These are phyloP conservation scores for Mesocentrotus franciscanus DNA, from an alignment of 53 echinoderm and acorn worm genomes.

Conservation along the genomic window DNA sequence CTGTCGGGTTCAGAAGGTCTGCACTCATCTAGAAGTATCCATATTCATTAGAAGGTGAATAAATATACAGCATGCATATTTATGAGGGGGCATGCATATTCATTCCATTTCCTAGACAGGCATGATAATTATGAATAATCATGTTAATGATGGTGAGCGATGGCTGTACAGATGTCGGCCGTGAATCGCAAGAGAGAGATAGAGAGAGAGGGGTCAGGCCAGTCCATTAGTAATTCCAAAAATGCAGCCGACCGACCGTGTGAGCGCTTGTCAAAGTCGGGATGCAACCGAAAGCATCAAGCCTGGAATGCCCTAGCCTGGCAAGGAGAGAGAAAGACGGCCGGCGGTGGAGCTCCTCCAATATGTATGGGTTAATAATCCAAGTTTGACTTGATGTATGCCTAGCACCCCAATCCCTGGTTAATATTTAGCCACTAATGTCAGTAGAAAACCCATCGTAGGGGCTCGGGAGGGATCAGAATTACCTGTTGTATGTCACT, in stretches of 20 bases:
- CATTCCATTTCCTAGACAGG: not conserved
- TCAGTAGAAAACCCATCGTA: constrained; percentile 32
- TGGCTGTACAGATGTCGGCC: not conserved
- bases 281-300: constrained; percentile 48
- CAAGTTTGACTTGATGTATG: constrained; percentile 53
- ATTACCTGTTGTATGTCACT: constrained; percentile 46
- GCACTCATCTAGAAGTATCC: not conserved
- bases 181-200: constrained; percentile 14
- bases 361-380: constrained; percentile 64
- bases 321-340: constrained; percentile 1
- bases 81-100: constrained; percentile 30
- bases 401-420: constrained; percentile 40
- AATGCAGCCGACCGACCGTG: constrained; percentile 55
- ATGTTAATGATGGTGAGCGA: constrained; percentile 26
- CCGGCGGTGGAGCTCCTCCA: not conserved
- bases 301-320: constrained; percentile 12
- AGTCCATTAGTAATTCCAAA: constrained; percentile 65
- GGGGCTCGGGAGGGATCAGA: constrained; percentile 4
- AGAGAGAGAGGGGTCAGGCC: constrained; percentile 47
- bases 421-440: constrained; percentile 61
- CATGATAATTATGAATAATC: constrained; percentile 44
- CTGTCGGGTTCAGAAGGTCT: not conserved
- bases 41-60: constrained; percentile 40
- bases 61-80: not conserved
- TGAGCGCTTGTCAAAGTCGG: constrained; percentile 52